Percentiles rank a stretch among this genome's conserved stretches.
phyloP scores from a whole-genome alignment of 30 jellyfish, hydroid and myxozoan species.

The Aurelia aurita region DNA sequence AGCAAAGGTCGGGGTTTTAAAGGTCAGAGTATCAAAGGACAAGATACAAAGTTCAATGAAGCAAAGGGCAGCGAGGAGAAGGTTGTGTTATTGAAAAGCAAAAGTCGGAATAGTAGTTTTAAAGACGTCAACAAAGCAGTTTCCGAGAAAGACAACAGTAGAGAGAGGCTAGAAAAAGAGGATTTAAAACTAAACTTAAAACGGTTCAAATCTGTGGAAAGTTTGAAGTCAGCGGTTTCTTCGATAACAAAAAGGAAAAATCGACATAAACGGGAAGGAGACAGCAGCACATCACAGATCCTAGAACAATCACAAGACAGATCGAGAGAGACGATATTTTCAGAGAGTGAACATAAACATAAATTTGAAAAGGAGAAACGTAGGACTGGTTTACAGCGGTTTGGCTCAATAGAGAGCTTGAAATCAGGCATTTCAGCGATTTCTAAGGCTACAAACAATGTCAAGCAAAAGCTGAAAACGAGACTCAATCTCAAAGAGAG shows the following conservation, averaged over 20 bases:
- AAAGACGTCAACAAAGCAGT: not conserved
- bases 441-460: slow-evolving; percentile 46
- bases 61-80: not conserved
- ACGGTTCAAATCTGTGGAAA: slow-evolving; percentile 44
- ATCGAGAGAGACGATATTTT: not conserved
- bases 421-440: slow-evolving; percentile 70
- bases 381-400: slow-evolving; percentile 35
- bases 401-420: slow-evolving; percentile 59
- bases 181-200: slow-evolving; percentile 1
- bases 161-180: not conserved
- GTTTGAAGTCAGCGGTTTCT: slow-evolving; percentile 39
- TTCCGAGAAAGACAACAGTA: not conserved
- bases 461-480: slow-evolving; percentile 29
- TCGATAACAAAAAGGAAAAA: slow-evolving; percentile 29
- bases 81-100: not conserved
- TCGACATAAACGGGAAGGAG: slow-evolving; percentile 12
- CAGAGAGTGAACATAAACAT: not conserved
- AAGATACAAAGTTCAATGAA: slow-evolving; percentile 1
- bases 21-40: slow-evolving; percentile 38
- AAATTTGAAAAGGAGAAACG: not conserved
- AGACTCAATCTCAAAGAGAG: slow-evolving; percentile 1
- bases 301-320: not conserved
- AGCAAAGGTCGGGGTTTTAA: slow-evolving; percentile 5
- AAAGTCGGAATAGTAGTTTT: too few relatives aligned
- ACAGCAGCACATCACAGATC: not conserved